Base-by-base conservation (phyloP, 2,888 invertebrate species). In the Choristoneura rosaceana region DNA sequence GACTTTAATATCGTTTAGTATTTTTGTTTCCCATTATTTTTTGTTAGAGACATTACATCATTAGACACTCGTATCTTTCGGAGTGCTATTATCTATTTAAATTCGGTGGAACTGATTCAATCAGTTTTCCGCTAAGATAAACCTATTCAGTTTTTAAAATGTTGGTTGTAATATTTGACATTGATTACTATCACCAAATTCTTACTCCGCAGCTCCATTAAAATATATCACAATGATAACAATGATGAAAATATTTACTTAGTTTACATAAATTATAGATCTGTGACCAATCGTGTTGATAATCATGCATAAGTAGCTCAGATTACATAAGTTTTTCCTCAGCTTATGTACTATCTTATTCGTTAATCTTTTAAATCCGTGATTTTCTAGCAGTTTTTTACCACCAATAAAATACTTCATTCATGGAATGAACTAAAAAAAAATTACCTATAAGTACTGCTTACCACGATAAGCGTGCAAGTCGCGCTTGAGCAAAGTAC, bases 211-310 rank as follows among this genome's bases (percentile, higher is more conserved):
- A n/a, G n/a, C n/a, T n/a, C 43, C 10, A 25, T 25, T 25, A 25
- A 43, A 10, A 12, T n/a, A n/a, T n/a, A 17, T 9, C 17, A 15
- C 15, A 52, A 15, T 3, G 52, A 52, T 50, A 50, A 52, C 7
- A 5, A 52, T 52, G 52, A 52, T 17, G 52, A 52, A 52, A 52
- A 52, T n/a, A 52, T 52, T 52, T 52, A 52, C 17, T 52, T 9
- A 2, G 9, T 52, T 52, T 52, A 15, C 14, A 3, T 17, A 52
- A 17, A 17, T 17, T 52, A 52, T 9, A 15, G 9, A 5, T 2
- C 2, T 17, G 52, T 17, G 17, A 17, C 4, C 17, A 17, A 52
- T 52, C 17, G 52, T 5, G 52, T 52, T 9, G 52, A 52, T 52
- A 52, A 52, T 17, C 9, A 17, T 52, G 17, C 14, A 15, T 9